A percentile compares a stretch with the other conserved stretches of the same genome.
These are phyloP conservation scores for Anguilla megastoma DNA, from an alignment of 2,797 vertebrate species.

Conservation along the genomic window DNA sequence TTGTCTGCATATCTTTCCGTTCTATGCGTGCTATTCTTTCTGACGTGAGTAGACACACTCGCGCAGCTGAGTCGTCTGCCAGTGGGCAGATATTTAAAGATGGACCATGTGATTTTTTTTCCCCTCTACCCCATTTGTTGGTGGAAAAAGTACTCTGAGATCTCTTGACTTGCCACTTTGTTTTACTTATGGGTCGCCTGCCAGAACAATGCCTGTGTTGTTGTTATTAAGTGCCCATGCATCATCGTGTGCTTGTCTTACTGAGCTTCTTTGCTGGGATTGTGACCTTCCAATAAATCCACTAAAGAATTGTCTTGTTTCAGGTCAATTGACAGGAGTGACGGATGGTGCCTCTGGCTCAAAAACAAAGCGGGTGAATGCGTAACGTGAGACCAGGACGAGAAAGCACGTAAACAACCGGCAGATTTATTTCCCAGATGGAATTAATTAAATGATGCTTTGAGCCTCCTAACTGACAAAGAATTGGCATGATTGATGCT, in stretches of 20 bases:
- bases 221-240: neutral
- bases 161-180: neutral
- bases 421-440: neutral
- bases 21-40: too few species aligned
- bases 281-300: neutral
- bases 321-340: neutral
- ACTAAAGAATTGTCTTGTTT: neutral
- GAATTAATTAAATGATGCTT: neutral
- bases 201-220: neutral
- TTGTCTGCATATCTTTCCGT: neutral
- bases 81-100: neutral
- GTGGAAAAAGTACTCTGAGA: too few species aligned
- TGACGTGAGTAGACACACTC: neutral
- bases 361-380: neutral
- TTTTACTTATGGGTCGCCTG: neutral
- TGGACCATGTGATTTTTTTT: neutral
- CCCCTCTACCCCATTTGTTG: neutral
- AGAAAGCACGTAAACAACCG: neutral
- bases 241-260: neutral
- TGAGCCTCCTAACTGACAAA: neutral
- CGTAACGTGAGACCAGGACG: neutral
- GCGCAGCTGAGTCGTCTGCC: neutral
- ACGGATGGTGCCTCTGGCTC: neutral
- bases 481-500: neutral
- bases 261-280: neutral